Evolutionary conservation across 2,797 vertebrate species (phyloP).

Genomic region (Sternarchorhynchus goeldii): DNA sequence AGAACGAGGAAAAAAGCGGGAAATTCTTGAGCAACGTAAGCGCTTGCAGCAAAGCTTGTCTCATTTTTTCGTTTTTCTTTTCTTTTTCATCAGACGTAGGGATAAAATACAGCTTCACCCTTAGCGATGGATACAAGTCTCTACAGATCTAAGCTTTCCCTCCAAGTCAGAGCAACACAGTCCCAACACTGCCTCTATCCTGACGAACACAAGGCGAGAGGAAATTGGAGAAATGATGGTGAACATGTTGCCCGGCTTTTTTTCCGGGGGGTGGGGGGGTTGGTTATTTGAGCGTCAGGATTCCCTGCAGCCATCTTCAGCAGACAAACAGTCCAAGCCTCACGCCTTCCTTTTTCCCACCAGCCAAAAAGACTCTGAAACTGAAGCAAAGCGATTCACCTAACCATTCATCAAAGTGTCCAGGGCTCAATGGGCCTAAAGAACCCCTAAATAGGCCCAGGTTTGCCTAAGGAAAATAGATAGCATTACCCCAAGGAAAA

Average conservation of each 20-base stretch:
- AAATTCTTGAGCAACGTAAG: slow-evolving; percentile 42
- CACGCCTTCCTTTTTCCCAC: slow-evolving; percentile 57
- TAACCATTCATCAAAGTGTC: slow-evolving; percentile 62
- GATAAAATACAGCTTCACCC: slow-evolving; percentile 61
- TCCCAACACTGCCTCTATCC: slow-evolving; percentile 44
- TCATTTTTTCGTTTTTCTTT: slow-evolving; percentile 8
- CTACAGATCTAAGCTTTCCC: slow-evolving; percentile 55
- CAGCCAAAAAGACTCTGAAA: slow-evolving; percentile 44
- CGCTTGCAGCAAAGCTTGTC: slow-evolving; percentile 33
- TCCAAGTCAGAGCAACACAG: slow-evolving; percentile 48
- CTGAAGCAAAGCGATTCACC: slow-evolving; percentile 50
- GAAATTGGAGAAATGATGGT: slow-evolving; percentile 43
- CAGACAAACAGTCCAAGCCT: slow-evolving; percentile 54
- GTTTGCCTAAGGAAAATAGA: slow-evolving; percentile 58
- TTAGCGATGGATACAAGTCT: slow-evolving; percentile 60
- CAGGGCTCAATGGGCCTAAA: slow-evolving; percentile 57
- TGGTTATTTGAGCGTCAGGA: slow-evolving; percentile 56
- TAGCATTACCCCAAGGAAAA: slow-evolving; percentile 46
- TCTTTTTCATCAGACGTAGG: slow-evolving; percentile 46
- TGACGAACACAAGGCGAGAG: slow-evolving; percentile 15
- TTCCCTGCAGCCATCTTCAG: slow-evolving; percentile 66
- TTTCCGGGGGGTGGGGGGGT: slow-evolving; percentile 54
- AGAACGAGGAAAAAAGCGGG: slow-evolving; percentile 35
- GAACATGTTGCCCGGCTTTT: slow-evolving; percentile 53
- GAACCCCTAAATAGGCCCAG: slow-evolving; percentile 55